These are phyloP conservation scores for Odontomachus brunneus DNA, from an alignment of 1,140 invertebrate genomes.

Conservation along the genomic window DNA sequence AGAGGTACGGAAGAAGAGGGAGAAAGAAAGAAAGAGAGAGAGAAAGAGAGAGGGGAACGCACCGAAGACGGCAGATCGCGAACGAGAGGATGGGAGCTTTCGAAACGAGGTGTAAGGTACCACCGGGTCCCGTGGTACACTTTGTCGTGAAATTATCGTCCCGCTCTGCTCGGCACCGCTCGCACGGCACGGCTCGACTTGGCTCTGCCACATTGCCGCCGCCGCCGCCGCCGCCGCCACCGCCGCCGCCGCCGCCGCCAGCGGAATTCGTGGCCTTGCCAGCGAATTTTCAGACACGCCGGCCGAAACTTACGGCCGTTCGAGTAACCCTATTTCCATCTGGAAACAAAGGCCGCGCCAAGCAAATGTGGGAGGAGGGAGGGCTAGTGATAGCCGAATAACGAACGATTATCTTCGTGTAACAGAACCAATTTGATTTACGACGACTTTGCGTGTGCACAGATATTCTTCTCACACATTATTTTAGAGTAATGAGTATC, in stretches of 20 bases:
- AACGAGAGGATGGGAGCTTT: constrained; percentile 66
- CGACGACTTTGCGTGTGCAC: too few relatives aligned
- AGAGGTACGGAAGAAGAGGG: neutral
- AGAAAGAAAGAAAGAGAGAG: neutral
- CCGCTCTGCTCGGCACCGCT: constrained; percentile 26
- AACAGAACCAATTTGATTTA: too few relatives aligned
- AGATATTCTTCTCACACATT: too few relatives aligned
- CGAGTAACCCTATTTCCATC: constrained; percentile 53
- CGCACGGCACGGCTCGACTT: neutral
- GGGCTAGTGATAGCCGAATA: too few relatives aligned
- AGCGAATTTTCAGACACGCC: constrained; percentile 40
- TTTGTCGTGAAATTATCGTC: constrained; percentile 64
- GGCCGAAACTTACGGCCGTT: constrained; percentile 53
- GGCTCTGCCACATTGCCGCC: constrained; percentile 4
- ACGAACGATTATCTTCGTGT: too few relatives aligned
- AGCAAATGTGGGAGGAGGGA: too few relatives aligned
- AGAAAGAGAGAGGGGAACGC: constrained; percentile 6
- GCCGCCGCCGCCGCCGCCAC: neutral
- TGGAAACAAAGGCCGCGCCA: constrained; percentile 16
- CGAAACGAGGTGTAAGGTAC: constrained; percentile 64
- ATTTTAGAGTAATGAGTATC: too few relatives aligned
- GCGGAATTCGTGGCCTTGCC: constrained; percentile 52
- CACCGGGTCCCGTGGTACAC: constrained; percentile 56
- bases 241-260: constrained; percentile 9
- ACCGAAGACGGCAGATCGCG: constrained; percentile 14